Evolutionary conservation across 2,888 invertebrate genomes (phyloP).

Genomic region (Andricus curvator): DNA sequence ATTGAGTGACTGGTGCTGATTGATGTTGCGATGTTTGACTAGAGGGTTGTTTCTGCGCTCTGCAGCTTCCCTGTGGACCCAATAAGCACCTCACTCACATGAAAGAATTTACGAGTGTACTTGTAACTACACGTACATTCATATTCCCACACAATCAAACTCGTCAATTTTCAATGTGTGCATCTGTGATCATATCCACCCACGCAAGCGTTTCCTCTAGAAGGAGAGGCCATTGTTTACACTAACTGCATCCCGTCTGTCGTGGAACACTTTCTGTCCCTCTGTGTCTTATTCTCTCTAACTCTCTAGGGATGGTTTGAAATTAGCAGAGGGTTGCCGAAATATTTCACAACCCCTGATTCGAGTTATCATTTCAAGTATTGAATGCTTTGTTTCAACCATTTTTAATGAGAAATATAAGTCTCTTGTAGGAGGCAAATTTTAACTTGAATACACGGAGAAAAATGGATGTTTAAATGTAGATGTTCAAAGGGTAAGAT

Average conservation of each 20-base stretch:
- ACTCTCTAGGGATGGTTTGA: conserved; percentile 53
- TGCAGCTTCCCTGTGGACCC: conserved; percentile 74
- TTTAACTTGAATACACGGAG: no score
- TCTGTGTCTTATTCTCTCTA: conserved; percentile 39
- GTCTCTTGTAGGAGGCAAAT: no score
- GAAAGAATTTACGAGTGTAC: conserved; percentile 52
- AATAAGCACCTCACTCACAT: conserved; percentile 74
- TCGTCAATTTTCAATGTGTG: conserved; percentile 39
- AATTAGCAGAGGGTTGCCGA: conserved; percentile 26
- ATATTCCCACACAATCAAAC: conserved; percentile 55
- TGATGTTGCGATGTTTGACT: conserved; percentile 78
- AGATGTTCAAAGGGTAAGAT: no score
- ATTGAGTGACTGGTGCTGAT: conserved; percentile 77
- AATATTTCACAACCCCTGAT: neutral
- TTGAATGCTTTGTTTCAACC: no score
- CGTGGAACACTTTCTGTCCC: conserved; percentile 54
- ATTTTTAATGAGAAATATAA: no score
- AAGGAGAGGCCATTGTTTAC: conserved; percentile 70
- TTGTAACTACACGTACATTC: conserved; percentile 43
- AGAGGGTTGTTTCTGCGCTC: conserved; percentile 76
- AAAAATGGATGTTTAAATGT: no score
- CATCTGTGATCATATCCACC: conserved; percentile 44
- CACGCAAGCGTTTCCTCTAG: conserved; percentile 47
- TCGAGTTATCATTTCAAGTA: neutral
- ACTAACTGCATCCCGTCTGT: conserved; percentile 72